Conservation (phyloP, 2,888 invertebrate genomes). For the Philhelius pedissequus region DNA sequence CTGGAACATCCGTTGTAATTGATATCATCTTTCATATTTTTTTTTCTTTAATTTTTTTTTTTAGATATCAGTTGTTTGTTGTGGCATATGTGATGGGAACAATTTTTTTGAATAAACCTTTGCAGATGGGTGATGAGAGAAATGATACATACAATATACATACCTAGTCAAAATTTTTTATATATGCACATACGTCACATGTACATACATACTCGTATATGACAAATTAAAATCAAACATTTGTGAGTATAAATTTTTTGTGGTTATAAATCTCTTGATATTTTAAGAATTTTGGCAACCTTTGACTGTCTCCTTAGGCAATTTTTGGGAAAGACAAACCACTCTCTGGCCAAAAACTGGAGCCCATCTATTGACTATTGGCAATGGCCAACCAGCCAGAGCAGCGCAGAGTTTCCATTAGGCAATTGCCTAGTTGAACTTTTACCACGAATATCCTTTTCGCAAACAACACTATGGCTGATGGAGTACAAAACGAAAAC, state of each 20-base stretch:
- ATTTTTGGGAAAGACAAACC: background rate
- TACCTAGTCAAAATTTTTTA: no score
- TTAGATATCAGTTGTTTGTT: constrained; percentile 28
- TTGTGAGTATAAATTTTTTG: background rate
- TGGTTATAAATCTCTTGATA: background rate
- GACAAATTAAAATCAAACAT: background rate
- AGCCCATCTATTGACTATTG: background rate
- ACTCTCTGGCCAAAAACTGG: background rate
- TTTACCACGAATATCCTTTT: constrained; percentile 33
- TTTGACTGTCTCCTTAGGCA: background rate
- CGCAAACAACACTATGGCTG: constrained; percentile 26
- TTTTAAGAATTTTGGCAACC: background rate
- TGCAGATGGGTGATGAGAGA: constrained; percentile 2
- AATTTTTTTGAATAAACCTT: background rate
- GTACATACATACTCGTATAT: no score
- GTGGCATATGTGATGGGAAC: constrained; percentile 60
- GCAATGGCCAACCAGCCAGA: no score
- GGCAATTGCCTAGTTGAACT: constrained; percentile 53
- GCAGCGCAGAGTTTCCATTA: constrained; percentile 46
- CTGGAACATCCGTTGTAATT: constrained; percentile 64
- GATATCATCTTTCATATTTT: constrained; percentile 66
- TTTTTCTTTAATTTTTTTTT: constrained; percentile 31
- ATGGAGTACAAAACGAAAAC: background rate
- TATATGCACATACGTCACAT: no score
- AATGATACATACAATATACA: background rate